These are phyloP conservation scores for Pseudachorutes palmiensis DNA, from an alignment of 1,140 invertebrate genomes.

Conservation along the genomic window DNA sequence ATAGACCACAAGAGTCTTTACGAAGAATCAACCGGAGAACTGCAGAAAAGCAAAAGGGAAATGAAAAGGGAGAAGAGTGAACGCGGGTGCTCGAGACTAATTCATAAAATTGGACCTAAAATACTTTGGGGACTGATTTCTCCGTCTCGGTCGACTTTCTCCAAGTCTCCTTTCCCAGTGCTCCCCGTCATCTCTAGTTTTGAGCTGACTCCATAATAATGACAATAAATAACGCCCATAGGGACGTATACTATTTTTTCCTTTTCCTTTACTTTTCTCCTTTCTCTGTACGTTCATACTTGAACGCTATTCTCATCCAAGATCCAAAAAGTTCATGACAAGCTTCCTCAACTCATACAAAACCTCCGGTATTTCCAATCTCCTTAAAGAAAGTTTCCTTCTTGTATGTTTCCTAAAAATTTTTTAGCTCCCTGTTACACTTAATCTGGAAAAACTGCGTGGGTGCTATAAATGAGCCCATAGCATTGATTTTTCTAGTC, in stretches of 20 bases:
- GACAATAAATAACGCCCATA: conserved; percentile 7
- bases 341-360: background rate
- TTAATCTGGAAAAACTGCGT: background rate
- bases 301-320: no score
- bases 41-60: background rate
- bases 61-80: background rate
- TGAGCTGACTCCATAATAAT: conserved; percentile 8
- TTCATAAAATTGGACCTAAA: conserved; percentile 8
- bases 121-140: conserved; percentile 6
- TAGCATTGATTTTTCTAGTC: no score
- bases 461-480: no score
- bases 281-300: no score
- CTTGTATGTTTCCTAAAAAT: background rate
- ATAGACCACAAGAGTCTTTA: conserved; percentile 2
- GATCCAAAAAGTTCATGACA: background rate
- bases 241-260: background rate
- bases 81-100: background rate
- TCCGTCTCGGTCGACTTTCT: background rate
- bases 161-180: background rate
- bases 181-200: conserved; percentile 2
- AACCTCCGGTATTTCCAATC: background rate
- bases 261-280: background rate
- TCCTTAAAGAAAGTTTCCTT: background rate
- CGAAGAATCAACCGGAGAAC: background rate
- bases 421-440: background rate